These are phyloP conservation scores for Andrena marginata DNA, from an alignment of 2,888 invertebrate species.

Conservation along the genomic window DNA sequence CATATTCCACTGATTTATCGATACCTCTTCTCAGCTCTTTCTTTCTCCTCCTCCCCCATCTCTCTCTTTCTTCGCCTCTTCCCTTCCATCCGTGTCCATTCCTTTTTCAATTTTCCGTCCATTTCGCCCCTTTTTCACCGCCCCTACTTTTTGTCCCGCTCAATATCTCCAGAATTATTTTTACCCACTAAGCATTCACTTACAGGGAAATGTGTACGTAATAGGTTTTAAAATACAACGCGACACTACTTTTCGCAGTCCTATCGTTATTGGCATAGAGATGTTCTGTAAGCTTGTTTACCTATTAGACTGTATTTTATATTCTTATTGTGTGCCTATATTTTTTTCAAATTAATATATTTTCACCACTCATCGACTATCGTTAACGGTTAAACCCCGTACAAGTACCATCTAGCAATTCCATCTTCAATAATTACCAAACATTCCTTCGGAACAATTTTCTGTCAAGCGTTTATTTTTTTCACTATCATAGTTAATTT, in stretches of 20 bases:
- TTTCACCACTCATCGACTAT: no score
- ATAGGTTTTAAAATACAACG: conserved; percentile 25
- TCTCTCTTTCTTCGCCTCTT: neutral
- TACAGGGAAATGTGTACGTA: conserved; percentile 36
- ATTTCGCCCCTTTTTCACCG: neutral
- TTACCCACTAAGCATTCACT: conserved; percentile 41
- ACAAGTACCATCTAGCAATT: no score
- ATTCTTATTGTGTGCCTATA: neutral
- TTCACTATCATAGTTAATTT: no score
- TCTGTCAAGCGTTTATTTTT: no score
- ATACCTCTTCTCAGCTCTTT: conserved; percentile 76
- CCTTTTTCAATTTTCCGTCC: neutral
- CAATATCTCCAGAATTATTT: conserved; percentile 45
- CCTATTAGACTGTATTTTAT: neutral
- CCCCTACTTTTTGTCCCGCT: conserved; percentile 11
- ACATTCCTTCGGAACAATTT: no score
- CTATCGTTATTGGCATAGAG: neutral
- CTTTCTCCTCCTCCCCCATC: conserved; percentile 26
- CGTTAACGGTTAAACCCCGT: no score
- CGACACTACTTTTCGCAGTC: neutral
- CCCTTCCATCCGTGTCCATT: conserved; percentile 12
- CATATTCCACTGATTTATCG: conserved; percentile 85
- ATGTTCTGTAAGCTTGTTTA: neutral
- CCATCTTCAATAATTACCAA: no score
- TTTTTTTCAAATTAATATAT: no score